Base-by-base conservation (phyloP, 2,888 invertebrate species). In the Lochmaea crataegi region DNA sequence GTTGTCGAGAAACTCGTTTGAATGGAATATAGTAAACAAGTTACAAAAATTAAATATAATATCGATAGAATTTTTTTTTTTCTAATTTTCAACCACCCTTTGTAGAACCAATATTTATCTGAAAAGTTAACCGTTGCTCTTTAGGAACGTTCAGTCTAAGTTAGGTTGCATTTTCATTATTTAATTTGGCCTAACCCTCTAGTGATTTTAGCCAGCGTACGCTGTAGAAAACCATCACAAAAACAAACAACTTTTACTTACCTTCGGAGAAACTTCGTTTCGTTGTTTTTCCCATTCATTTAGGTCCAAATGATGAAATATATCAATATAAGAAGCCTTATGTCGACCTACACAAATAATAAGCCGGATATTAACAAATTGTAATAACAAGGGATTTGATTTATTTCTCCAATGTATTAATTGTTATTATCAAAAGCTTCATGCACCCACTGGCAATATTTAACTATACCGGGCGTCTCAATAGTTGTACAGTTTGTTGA, bases 231-330 rank as follows among this genome's bases (percentile, higher is more conserved):
- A 73, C 73, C 74, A 74, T 68, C 74, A 75, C 71, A 73, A 77
- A 77, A 72, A 71, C 73, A 75, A 77, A 77, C 72, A 75, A 68
- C 69, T 69, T 77, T 65, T 68, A 72, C 63, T 77, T 73, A 74
- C 75, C 75, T 75, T 72, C 70, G 64, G 72, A 61, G 73, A 77
- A 78, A 78, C 76, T 77, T 79, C 73, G 78, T 78, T 80, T 74
- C 75, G 77, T 80, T 81, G 80, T 79, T 80, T 81, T 80, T 77
- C 78, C 79, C 79, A 80, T 81, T 81, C 78, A 80, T 81, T 79
- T 78, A 64, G 71, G 76, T 76, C 76, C 77, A 80, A 82, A 79
- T 80, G 78, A 82, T 78, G 68, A 75, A 57, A 70, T 70, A 41
- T 64, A 69, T 68, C 68, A 53, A 53, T 61, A 63, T 68, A 68